A percentile compares a stretch with the other conserved stretches of the same genome.
These are phyloP conservation scores for Pogonomyrmex californicus DNA, from an alignment of 1,140 invertebrate genomes.

Conservation along the genomic window DNA sequence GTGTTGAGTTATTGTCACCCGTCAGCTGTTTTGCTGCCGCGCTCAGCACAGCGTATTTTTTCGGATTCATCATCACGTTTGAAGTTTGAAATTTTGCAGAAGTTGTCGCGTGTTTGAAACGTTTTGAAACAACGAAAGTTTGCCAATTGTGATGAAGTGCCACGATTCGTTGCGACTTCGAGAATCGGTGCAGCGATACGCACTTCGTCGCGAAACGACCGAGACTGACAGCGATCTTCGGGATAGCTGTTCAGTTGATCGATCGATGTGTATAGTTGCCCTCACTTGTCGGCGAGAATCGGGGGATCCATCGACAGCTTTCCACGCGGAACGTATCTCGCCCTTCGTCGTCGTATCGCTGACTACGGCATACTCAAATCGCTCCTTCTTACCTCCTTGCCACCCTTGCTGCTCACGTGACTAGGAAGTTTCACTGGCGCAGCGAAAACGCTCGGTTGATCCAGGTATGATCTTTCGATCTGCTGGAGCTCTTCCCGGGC, in stretches of 20 bases:
- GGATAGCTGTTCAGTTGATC: slow-evolving; percentile 21
- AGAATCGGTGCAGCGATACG: neutral
- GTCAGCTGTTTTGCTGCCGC: slow-evolving; percentile 21
- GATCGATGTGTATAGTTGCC: slow-evolving; percentile 22
- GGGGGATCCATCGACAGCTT: slow-evolving; percentile 39
- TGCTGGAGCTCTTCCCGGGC: neutral
- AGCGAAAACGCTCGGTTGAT: slow-evolving; percentile 55
- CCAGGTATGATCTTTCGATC: slow-evolving; percentile 26
- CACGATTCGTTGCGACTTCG: neutral
- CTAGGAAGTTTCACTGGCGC: slow-evolving; percentile 71
- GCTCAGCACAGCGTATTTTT: neutral
- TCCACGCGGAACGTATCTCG: slow-evolving; percentile 59
- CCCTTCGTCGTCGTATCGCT: slow-evolving; percentile 59
- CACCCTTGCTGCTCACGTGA: slow-evolving; percentile 66
- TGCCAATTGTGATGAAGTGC: neutral
- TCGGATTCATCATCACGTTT: slow-evolving; percentile 10
- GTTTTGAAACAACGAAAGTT: neutral
- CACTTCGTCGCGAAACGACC: neutral
- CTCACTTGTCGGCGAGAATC: slow-evolving; percentile 5
- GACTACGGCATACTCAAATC: slow-evolving; percentile 60
- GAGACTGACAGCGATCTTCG: slow-evolving; percentile 26
- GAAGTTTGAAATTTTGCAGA: neutral
- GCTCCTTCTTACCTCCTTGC: slow-evolving; percentile 42
- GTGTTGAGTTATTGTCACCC: slow-evolving; percentile 8
- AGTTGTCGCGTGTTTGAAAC: neutral